Evolutionary conservation across 1,140 invertebrate genomes (phyloP), one percentile per base, ranked within the genome.

Genomic region (Anadara kagoshimensis): DNA sequence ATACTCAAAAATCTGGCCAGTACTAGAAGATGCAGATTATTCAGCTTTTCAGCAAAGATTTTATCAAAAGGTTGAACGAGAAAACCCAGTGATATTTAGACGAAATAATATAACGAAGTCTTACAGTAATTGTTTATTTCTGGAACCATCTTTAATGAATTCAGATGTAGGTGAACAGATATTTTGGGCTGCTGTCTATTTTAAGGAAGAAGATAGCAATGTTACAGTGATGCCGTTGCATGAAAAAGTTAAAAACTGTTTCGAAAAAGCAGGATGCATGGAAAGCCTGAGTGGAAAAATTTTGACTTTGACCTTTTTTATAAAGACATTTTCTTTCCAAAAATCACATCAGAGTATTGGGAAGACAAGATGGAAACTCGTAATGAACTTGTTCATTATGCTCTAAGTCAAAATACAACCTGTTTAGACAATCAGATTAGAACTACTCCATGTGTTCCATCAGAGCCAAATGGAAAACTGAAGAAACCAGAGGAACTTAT

Each of bases 121-220:
- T n/a, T 58, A 69, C 49, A 22, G 64, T 2, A 45, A 69, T 7
- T 77, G 66, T 36, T 53, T 53, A 16, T 77, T 77, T 67, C n/a
- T 77, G 14, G 70, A 77, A 20, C 36, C 43, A 61, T 16, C 12
- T 43, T 54, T 68, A 18, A 16, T 71, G 2, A 18, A 45, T 22
- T 59, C 41, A 20, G 36, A 8, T 2, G 49, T 47, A 45, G 75
- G 71, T 8, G 47, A 41, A n/a, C 45, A n/a, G 12, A 26, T 11
- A 49, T 61, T 47, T 49, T 43, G 41, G 18, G 44, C 62, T 2
- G 53, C 22, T 59, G 54, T 16, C 29, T 72, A 49, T 0, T 51
- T 49, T 5, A 43, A 22, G 18, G 16, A 53, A 14, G 51, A 29
- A 14, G 20, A 26, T 10, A 1, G 22, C 45, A 47, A 49, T n/a